These are phyloP conservation scores for Hirtodrosophila confusa DNA, from an alignment of 2,888 invertebrate species.

Conservation along the genomic window DNA sequence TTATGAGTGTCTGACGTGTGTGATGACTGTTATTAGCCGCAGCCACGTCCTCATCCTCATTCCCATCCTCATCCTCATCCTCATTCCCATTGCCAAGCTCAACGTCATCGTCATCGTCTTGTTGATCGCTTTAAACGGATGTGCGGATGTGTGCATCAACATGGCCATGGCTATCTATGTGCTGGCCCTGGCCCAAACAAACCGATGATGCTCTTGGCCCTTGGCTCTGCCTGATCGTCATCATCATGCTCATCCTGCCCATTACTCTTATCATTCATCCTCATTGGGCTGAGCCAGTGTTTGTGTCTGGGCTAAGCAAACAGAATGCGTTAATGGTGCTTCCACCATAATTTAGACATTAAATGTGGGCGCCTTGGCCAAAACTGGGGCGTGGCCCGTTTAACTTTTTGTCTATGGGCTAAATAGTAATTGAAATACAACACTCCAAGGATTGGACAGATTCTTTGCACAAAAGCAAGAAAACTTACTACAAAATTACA, in stretches of 20 bases:
- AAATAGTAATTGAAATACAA: constrained; percentile 21
- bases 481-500: too few species aligned
- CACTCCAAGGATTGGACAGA: too few species aligned
- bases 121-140: constrained; percentile 56
- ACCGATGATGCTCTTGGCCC: not conserved
- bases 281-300: not conserved
- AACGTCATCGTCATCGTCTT: not conserved
- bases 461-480: too few species aligned
- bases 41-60: constrained; percentile 44
- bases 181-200: not conserved
- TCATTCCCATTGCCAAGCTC: not conserved
- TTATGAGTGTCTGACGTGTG: constrained; percentile 80
- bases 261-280: constrained; percentile 15
- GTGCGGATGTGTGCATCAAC: constrained; percentile 49
- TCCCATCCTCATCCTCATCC: not conserved
- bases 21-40: constrained; percentile 81
- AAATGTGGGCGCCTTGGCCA: constrained; percentile 45
- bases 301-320: constrained; percentile 46
- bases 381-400: constrained; percentile 24
- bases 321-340: constrained; percentile 59
- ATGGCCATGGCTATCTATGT: not conserved
- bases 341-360: constrained; percentile 72
- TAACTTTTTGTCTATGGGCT: too few species aligned
- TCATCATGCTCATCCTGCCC: constrained; percentile 7
- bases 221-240: constrained; percentile 2